These are phyloP conservation scores for Subanguina moxae DNA, from an alignment of 1,140 invertebrate genomes.

Conservation along the genomic window DNA sequence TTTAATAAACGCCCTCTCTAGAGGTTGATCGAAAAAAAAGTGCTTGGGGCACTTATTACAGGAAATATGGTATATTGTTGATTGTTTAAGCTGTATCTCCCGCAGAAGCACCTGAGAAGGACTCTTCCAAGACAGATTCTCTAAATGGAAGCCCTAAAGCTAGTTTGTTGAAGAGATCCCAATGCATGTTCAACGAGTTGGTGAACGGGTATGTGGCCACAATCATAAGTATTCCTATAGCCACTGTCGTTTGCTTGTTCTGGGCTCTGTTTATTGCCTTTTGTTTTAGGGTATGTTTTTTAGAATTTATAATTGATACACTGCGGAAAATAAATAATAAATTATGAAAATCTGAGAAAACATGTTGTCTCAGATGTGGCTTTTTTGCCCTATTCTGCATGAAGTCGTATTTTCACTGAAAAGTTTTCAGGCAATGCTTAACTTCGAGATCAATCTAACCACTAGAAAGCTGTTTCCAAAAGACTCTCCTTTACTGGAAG, in stretches of 20 bases:
- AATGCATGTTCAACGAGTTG: constrained; percentile 22
- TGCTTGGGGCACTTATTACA: no score
- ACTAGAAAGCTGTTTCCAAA: constrained; percentile 51
- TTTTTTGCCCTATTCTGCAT: no score
- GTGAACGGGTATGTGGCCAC: constrained; percentile 24
- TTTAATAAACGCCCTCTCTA: no score
- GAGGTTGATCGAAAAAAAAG: no score
- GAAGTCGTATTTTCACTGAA: no score
- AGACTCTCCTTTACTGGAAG: constrained; percentile 54
- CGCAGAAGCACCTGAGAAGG: background rate
- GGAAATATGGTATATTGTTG: no score
- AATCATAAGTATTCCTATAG: constrained; percentile 27
- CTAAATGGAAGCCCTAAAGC: background rate
- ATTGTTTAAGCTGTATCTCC: background rate
- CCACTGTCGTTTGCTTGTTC: constrained; percentile 25
- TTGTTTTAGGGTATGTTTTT: constrained; percentile 37
- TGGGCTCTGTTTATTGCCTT: constrained; percentile 29
- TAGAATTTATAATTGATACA: no score
- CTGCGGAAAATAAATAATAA: no score
- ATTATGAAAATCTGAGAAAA: no score
- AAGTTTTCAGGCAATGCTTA: constrained; percentile 35
- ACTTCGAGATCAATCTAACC: constrained; percentile 57
- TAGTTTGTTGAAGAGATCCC: background rate
- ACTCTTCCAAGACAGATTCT: background rate
- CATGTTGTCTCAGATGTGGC: no score